Percentiles rank a stretch among this genome's conserved stretches.
Evolutionary conservation across 2,888 invertebrate species (phyloP).

Genomic region (Pseudococcus viburni): DNA sequence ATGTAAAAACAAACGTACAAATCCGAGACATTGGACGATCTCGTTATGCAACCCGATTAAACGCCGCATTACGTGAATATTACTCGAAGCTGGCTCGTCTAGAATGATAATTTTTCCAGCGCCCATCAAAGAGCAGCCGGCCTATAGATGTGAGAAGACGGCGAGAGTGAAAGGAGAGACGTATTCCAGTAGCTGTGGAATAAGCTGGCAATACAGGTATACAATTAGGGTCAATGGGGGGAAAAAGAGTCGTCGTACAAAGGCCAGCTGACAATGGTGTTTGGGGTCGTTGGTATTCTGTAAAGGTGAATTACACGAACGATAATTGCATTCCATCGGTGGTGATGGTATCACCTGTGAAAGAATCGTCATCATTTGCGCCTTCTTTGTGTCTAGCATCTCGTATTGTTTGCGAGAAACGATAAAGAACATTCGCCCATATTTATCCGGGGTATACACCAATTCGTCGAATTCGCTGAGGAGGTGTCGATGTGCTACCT

Average conservation of each 20-base stretch:
- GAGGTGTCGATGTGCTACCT: constrained; percentile 11
- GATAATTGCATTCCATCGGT: constrained; percentile 58
- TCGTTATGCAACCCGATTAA: neutral
- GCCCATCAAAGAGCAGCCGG: constrained; percentile 4
- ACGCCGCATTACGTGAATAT: neutral
- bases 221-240: neutral
- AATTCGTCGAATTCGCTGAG: neutral
- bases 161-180: constrained; percentile 24
- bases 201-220: neutral
- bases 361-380: constrained; percentile 2
- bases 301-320: constrained; percentile 14
- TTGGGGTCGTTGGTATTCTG: neutral
- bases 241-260: neutral
- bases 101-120: constrained; percentile 22
- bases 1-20: neutral
- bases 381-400: constrained; percentile 7
- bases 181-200: neutral
- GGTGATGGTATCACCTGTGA: constrained; percentile 49
- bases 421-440: constrained; percentile 16
- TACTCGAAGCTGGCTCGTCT: neutral
- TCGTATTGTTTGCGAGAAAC: constrained; percentile 26
- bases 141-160: neutral
- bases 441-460: constrained; percentile 12
- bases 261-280: neutral
- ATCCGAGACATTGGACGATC: constrained; percentile 7